These are phyloP conservation scores for Himalopsyche kuldschensis DNA, from an alignment of 2,888 invertebrate genomes.

Conservation along the genomic window DNA sequence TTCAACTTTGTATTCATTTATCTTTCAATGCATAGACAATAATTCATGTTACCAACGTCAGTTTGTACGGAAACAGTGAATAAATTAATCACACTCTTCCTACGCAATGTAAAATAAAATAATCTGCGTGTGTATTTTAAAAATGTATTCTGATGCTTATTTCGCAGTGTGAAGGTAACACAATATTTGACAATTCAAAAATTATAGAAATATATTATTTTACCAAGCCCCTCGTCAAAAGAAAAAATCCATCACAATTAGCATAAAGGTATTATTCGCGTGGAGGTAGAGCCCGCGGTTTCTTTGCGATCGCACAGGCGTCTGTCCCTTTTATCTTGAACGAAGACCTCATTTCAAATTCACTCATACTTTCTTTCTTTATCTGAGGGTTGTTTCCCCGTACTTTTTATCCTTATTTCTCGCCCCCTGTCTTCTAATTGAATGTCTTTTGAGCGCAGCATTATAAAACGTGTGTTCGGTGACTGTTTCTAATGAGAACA, in stretches of 20 bases:
- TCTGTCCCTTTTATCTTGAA: constrained; percentile 27
- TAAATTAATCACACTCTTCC: no score
- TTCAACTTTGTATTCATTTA: no score
- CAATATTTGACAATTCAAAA: not conserved
- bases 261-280: constrained; percentile 31
- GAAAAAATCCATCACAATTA: constrained; percentile 23
- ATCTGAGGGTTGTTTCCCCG: constrained; percentile 11
- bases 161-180: not conserved
- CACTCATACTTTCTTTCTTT: constrained; percentile 13
- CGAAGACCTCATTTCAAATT: constrained; percentile 30
- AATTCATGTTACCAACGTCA: no score
- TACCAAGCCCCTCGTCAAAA: not conserved
- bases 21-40: no score
- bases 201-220: not conserved
- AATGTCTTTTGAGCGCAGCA: constrained; percentile 31
- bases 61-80: no score
- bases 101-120: no score
- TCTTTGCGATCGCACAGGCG: not conserved
- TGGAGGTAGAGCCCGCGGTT: not conserved
- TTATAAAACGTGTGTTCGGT: not conserved
- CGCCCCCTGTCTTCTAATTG: constrained; percentile 20
- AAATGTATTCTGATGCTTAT: no score
- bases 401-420: not conserved
- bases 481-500: not conserved
- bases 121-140: not conserved